phyloP scores from a whole-genome alignment of 2,797 vertebrate genomes.

The Microctenopoma lineatum region DNA sequence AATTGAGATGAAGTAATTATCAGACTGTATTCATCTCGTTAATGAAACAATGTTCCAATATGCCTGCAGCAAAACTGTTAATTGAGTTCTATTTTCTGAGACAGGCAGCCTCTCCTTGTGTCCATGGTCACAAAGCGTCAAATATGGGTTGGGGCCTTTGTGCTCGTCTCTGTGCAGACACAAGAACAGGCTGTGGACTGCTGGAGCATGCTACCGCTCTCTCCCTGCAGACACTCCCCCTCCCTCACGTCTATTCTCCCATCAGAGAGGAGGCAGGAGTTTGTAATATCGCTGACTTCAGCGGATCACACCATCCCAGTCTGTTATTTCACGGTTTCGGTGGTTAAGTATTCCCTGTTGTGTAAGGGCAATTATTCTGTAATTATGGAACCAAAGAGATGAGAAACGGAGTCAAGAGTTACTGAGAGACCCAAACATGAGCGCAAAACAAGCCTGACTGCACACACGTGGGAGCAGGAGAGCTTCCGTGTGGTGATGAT shows the following conservation, averaged over 20 bases:
- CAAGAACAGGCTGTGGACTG: conserved; percentile 68
- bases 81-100: conserved; percentile 84
- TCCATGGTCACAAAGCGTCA: conserved; percentile 65
- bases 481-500: not conserved
- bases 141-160: conserved; percentile 67
- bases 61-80: conserved; percentile 82
- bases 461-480: not conserved
- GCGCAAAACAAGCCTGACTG: conserved; percentile 8
- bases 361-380: conserved; percentile 73
- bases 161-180: conserved; percentile 59
- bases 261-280: conserved; percentile 52
- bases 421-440: conserved; percentile 14
- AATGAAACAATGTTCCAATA: conserved; percentile 84
- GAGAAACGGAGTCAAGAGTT: conserved; percentile 51
- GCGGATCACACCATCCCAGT: conserved; percentile 68
- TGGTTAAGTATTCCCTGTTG: conserved; percentile 73
- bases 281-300: conserved; percentile 65
- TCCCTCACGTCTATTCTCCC: conserved; percentile 51
- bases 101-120: conserved; percentile 74
- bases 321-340: conserved; percentile 72
- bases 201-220: conserved; percentile 54
- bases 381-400: conserved; percentile 70
- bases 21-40: conserved; percentile 83
- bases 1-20: conserved; percentile 86
- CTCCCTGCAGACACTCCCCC: conserved; percentile 51